Conservation (phyloP, 2,888 invertebrate genomes). For the Pogonocherus hispidulus region DNA sequence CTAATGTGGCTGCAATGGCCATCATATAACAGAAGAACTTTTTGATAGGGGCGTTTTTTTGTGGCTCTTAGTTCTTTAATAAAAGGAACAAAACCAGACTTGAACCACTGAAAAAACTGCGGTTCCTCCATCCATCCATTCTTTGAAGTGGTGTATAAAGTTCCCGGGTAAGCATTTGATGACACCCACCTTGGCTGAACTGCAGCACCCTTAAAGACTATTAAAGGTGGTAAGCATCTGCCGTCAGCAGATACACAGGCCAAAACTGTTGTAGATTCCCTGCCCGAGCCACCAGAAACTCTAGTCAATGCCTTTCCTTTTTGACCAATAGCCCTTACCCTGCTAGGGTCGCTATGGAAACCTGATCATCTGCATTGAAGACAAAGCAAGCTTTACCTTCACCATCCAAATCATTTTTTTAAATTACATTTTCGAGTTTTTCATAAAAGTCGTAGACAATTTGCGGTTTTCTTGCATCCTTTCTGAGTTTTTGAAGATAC, state of each 20-base stretch:
- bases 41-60: neutral
- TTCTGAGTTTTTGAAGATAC: conserved; percentile 50
- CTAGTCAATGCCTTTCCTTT: conserved; percentile 48
- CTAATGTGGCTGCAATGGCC: neutral
- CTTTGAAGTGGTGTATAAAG: conserved; percentile 14
- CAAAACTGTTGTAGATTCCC: conserved; percentile 53
- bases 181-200: conserved; percentile 26
- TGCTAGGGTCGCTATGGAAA: conserved; percentile 49
- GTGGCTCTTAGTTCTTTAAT: neutral
- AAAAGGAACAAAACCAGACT: neutral
- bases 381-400: conserved; percentile 37
- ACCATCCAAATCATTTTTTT: conserved; percentile 4
- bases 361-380: conserved; percentile 53
- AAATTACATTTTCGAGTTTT: conserved; percentile 19
- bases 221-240: conserved; percentile 48
- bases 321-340: conserved; percentile 49
- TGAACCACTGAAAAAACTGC: conserved; percentile 13
- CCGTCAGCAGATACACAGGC: conserved; percentile 52
- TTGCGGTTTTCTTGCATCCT: conserved; percentile 34
- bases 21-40: neutral
- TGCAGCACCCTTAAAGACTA: conserved; percentile 53
- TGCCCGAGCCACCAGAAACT: conserved; percentile 51
- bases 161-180: conserved; percentile 11
- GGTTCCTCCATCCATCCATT: conserved; percentile 31
- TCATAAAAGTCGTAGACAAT: conserved; percentile 48